A percentile compares a stretch with the other conserved stretches of the same genome.
Conservation (phyloP, 1,140 invertebrate species). For the Pseudomyrmex sp. region DNA sequence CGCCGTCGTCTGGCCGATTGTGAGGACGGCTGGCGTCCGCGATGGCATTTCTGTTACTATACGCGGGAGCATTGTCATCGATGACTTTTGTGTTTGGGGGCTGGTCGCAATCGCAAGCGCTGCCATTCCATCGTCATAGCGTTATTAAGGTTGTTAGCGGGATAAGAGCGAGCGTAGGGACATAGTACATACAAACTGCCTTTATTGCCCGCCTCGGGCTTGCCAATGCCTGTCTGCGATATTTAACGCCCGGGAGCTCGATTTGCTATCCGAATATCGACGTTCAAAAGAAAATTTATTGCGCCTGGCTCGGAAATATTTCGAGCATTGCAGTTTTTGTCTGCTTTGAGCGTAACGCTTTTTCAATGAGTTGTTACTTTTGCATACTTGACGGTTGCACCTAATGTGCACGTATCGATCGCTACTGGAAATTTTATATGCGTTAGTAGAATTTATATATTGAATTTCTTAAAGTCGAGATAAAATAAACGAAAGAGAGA, state of each 20-base stretch:
- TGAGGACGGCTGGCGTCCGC: conserved; percentile 44
- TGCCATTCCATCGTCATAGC: not conserved
- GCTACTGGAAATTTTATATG: not conserved
- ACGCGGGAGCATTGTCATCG: conserved; percentile 49
- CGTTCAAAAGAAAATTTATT: conserved; percentile 45
- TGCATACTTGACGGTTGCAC: not conserved
- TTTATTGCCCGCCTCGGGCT: conserved; percentile 39
- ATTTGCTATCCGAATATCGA: not conserved
- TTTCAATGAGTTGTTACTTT: not conserved
- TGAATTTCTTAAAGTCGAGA: not conserved
- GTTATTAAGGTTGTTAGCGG: conserved; percentile 60
- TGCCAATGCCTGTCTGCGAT: conserved; percentile 34
- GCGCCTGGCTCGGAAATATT: conserved; percentile 12
- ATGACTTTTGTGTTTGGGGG: conserved; percentile 37
- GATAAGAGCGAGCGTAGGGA: conserved; percentile 36
- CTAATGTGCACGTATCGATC: not conserved
- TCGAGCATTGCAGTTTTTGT: not conserved
- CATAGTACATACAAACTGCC: not conserved
- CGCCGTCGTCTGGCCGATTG: conserved; percentile 41
- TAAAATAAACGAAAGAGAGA: not conserved
- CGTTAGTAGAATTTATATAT: not conserved
- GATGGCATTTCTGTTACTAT: conserved; percentile 62
- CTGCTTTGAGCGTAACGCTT: not conserved
- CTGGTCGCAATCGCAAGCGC: not conserved
- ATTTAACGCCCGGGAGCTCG: conserved; percentile 28